A percentile compares a stretch with the other conserved stretches of the same genome.
Conservation (phyloP, 2,113 vertebrate species). For the Peucedramus taeniatus region DNA sequence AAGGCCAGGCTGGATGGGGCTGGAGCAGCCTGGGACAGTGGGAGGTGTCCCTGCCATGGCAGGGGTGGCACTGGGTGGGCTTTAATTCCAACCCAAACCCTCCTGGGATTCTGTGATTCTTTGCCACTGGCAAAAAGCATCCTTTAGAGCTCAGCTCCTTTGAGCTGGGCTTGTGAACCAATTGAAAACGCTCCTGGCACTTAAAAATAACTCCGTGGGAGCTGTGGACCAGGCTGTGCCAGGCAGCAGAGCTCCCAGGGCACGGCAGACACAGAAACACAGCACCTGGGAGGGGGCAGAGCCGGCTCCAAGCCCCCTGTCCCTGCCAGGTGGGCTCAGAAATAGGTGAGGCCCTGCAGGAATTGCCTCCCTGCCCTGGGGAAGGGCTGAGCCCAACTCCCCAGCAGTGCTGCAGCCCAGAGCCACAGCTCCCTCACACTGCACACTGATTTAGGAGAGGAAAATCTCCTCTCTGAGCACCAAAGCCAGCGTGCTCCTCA, state of each 20-base stretch:
- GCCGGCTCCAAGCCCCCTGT: background rate
- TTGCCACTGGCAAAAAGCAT: background rate
- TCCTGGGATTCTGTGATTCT: background rate
- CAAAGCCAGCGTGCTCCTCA: background rate
- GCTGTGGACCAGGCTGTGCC: background rate
- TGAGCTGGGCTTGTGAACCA: background rate
- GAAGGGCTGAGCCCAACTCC: too few relatives aligned
- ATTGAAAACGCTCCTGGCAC: background rate
- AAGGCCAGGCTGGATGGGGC: fast-evolving
- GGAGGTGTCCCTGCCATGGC: background rate
- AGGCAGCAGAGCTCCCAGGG: background rate
- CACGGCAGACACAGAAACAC: background rate
- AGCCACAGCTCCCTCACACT: too few relatives aligned
- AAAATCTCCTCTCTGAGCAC: background rate
- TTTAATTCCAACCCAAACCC: background rate
- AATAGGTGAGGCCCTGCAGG: background rate
- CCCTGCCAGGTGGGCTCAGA: background rate
- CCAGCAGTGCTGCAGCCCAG: too few relatives aligned
- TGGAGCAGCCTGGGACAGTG: background rate
- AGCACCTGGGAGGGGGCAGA: background rate
- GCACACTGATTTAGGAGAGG: too few relatives aligned
- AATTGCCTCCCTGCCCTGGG: background rate
- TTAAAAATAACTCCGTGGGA: background rate
- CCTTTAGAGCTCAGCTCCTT: background rate
- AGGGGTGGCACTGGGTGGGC: background rate